phyloP scores from a whole-genome alignment of 1,140 invertebrate genomes.

The Macrocentrus cingulum region DNA sequence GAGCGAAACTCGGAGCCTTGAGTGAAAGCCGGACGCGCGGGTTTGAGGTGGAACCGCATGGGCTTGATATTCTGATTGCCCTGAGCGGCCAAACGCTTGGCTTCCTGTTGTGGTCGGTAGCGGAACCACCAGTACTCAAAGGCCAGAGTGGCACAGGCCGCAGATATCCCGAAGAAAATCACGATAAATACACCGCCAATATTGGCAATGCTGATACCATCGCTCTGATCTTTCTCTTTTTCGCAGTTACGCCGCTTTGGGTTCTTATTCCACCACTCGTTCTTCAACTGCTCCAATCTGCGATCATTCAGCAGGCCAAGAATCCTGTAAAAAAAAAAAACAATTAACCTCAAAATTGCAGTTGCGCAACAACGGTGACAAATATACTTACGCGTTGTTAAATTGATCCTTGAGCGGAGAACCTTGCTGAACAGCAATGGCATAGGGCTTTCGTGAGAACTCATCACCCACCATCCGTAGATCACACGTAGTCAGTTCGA shows the following conservation, averaged over 20 bases:
- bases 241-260: slow-evolving; percentile 77
- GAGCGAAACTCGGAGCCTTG: slow-evolving; percentile 35
- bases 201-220: slow-evolving; percentile 96
- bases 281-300: slow-evolving; percentile 89
- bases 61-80: slow-evolving; percentile 33
- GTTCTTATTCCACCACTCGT: slow-evolving; percentile 94
- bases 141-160: slow-evolving; percentile 88
- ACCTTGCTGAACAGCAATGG: slow-evolving; percentile 93
- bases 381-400: slow-evolving; percentile 79
- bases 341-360: not conserved
- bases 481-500: slow-evolving; percentile 85
- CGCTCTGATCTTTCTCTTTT: slow-evolving; percentile 86
- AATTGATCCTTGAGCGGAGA: slow-evolving; percentile 90
- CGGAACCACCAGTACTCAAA: slow-evolving; percentile 96
- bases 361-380: not conserved
- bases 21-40: slow-evolving; percentile 37
- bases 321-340: slow-evolving; percentile 66
- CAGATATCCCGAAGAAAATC: slow-evolving; percentile 89
- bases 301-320: slow-evolving; percentile 89
- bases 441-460: slow-evolving; percentile 95
- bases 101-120: slow-evolving; percentile 54
- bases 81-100: not conserved
- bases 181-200: slow-evolving; percentile 98
- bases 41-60: slow-evolving; percentile 43
- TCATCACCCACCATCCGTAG: slow-evolving; percentile 90